Conservation (phyloP, 2,113 vertebrate genomes). For the Limnothrissa miodon region DNA sequence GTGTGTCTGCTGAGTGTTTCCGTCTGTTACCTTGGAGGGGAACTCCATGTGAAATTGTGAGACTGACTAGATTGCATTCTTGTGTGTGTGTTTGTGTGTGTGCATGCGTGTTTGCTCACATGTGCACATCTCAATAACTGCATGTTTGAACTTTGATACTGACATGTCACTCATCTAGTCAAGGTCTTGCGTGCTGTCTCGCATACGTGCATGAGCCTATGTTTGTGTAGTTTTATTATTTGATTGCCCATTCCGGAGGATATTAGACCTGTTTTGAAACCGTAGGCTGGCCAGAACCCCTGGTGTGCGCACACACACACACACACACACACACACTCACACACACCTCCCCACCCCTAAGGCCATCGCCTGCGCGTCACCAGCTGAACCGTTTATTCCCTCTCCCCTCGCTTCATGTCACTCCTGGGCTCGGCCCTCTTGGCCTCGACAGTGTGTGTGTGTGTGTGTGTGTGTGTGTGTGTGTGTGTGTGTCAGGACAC, state of each 20-base stretch:
- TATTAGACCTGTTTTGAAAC: background rate
- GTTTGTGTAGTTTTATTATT: background rate
- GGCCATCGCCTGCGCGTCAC: background rate
- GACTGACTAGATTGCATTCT: background rate
- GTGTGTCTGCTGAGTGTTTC: background rate
- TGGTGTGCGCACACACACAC: too few species aligned
- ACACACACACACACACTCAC: too few species aligned
- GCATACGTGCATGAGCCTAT: background rate
- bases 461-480: too few species aligned
- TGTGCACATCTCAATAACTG: background rate
- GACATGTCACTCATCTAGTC: background rate
- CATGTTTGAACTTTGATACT: conserved; percentile 10
- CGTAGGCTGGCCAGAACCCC: background rate
- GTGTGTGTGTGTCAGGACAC: background rate
- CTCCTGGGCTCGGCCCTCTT: background rate
- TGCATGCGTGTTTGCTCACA: background rate
- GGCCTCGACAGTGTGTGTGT: background rate
- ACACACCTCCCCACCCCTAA: too few species aligned
- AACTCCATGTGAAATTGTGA: background rate
- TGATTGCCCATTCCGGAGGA: background rate
- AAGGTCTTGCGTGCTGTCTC: background rate
- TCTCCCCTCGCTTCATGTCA: background rate
- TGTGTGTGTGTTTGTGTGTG: background rate
- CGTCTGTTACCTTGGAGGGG: background rate
- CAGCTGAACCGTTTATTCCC: background rate